Base-by-base conservation (phyloP, 2,797 vertebrate genomes). In the Todus mexicanus region DNA sequence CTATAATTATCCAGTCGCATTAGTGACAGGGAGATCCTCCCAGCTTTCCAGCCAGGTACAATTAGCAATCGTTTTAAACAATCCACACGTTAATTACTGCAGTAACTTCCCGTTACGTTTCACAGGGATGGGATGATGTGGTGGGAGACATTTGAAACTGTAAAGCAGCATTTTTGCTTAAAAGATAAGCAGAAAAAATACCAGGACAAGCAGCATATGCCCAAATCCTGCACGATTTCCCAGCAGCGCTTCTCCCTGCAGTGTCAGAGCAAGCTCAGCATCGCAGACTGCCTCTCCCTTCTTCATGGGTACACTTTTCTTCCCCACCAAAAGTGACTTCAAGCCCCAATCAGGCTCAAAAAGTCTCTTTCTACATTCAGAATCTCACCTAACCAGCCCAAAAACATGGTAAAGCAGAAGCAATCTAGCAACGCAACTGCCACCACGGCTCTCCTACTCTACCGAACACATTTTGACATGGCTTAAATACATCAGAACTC, bases 1-100 rank as follows among this genome's bases (percentile, higher is more conserved):
- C 76, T 80, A 3, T 90, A 95, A 93, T 93, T 94, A 93, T 60
- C 70, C 63, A 89, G 60, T 81, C 89, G 87, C 73, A 22, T 66
- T 75, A 66, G 56, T 33, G 76, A 66, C 93, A 93, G 73, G 18
- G 51, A 91, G 89, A 93, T 50, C 92, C 82, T 96, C 89, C 89
- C 92, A 86, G 56, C 73, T 94, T 89, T 83, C 70, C 82, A 95
- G 60, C 31, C 87, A 93, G 4, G 31, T 95, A 89, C 79, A 95
- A 93, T 94, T 94, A 93, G 70, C 50, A 87, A 90, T 80, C 92
- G 92, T 94, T 91, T 89, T 73, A 94, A 96, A 94, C 73, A 92
- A 93, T 86, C 83, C 64, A 23, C 60, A 89, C 95, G 79, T 91
- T 95, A 94, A 92, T 94, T 93, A 95, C 66, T 87, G 90, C 84